Evolutionary conservation across 2,113 vertebrate genomes (phyloP), one percentile per base, ranked within the genome.

Genomic region (Cebus imitator): DNA sequence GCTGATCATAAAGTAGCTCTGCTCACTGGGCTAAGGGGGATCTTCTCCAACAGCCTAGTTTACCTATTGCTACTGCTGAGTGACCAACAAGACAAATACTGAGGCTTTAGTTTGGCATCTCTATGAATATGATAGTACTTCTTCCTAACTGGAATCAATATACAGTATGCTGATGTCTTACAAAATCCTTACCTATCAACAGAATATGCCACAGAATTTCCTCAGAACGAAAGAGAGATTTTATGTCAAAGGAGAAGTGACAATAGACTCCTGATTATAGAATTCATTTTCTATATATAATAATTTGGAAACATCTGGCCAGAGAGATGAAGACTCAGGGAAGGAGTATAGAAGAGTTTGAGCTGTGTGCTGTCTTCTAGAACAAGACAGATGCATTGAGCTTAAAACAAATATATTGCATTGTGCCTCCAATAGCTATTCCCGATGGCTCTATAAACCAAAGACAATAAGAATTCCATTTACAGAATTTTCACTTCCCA

Each of bases 1-100:
- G 5, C 12, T 72, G 45, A 10, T 61, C 48, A 20, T 5, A 32
- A 27, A 7, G 10, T 14, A 25, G 12, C 1, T 81, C 6, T 21
- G 45, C 11, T n/a, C 18, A 25, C 1, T 17, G 2, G 6, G 5
- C 3, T 58, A 68, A 27, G 2, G 1, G 4, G 23, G 14, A 11
- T 64, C 32, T 17, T 37, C n/a, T 66, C 64, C 37, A 61, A 5
- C 5, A 21, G 3, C 1, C n/a, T 11, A 2, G 52, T 58, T 1
- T 72, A 21, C 3, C 14, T 58, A 23, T 23, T 20, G 6, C 1
- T 45, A 21, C 35, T 75, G 2, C 12, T 50, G 25, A 57, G 10
- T 37, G 11, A 86, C 2, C 10, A 18, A 61, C 3, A 30, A 78
- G 23, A 48, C 7, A n/a, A 64, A 55, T 43, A 48, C 0, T 27